These are phyloP conservation scores for Todus mexicanus DNA, from an alignment of 2,797 vertebrate genomes.

Conservation along the genomic window DNA sequence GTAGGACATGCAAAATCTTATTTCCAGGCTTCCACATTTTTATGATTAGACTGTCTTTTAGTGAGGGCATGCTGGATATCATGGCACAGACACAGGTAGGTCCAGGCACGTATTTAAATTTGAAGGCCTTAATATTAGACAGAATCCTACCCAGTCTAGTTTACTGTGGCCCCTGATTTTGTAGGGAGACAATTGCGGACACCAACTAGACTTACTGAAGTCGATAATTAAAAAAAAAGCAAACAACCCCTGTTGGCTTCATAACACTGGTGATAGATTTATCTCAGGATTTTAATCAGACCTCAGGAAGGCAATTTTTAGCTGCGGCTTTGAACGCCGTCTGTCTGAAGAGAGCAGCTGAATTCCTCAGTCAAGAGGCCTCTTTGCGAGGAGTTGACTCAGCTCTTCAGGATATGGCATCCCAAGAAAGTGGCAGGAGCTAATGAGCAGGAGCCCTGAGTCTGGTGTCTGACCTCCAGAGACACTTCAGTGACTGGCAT, in stretches of 20 bases:
- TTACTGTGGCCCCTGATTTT: neutral
- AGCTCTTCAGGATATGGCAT: slow-evolving; percentile 10
- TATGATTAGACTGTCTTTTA: neutral
- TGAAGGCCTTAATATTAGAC: neutral
- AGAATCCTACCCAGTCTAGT: neutral
- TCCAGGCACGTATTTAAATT: neutral
- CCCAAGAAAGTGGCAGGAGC: neutral
- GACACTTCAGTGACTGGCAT: neutral
- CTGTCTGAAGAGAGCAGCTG: slow-evolving; percentile 12
- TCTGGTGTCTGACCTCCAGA: slow-evolving; percentile 4
- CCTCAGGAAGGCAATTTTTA: slow-evolving; percentile 59
- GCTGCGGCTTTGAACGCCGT: slow-evolving; percentile 31
- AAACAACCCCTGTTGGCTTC: neutral
- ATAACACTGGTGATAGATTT: neutral
- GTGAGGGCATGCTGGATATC: neutral
- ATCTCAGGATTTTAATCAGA: slow-evolving; percentile 53
- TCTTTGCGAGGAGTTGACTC: slow-evolving; percentile 18
- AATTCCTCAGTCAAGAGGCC: slow-evolving; percentile 61
- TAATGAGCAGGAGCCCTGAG: slow-evolving; percentile 7
- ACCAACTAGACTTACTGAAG: neutral
- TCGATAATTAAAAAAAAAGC: neutral
- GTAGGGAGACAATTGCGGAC: neutral
- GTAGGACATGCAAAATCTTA: neutral
- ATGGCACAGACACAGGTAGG: neutral
- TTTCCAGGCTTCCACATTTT: neutral